Evolutionary conservation across 2,797 vertebrate genomes (phyloP), one percentile per base, ranked within the genome.

Genomic region (Anguilla pacifica): DNA sequence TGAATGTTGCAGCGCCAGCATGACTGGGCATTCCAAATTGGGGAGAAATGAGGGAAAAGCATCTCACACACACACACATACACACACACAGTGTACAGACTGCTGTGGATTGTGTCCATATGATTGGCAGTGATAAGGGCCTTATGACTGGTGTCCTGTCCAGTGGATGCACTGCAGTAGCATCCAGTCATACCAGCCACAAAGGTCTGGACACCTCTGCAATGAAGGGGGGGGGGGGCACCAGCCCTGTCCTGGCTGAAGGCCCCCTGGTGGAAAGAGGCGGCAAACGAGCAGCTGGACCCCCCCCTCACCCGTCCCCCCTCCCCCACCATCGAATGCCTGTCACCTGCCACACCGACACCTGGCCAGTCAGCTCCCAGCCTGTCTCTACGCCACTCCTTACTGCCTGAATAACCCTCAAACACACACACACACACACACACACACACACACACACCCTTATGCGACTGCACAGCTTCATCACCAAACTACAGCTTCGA

Each of bases 361-460:
- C 67, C 85, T 74, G 84, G 84, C 43, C 49, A 31, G 43, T 22
- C 85, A 53, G 85, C 46, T 53, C 43, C 43, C 22, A 43, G 85
- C 46, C 61, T 85, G 61, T 64, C 84, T n/a, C 10, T 31, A 43
- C 1, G 67, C 74, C 74, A 43, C 35, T 79, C 74, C 31, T 79
- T 22, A 43, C 74, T 6, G 74, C 17, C 17, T 79, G 6, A 74
- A 13, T 3, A 31, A 74, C 72, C 15, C 72, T 13, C 10, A 81
- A 35, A 49, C 77, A 81, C 77, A 81, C 43, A 49, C 77, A 82
- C 35, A 79, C 74, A 43, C 77, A 46, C 77, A 79, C 77, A 79
- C 77, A 79, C 77, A 49, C 77, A 82, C 79, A 82, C 79, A 28
- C 46, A n/a, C 79, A 82, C 77, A 82, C 79, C 6, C 25, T 59